phyloP scores from a whole-genome alignment of 2,113 vertebrate genomes.

The Panthera leo region DNA sequence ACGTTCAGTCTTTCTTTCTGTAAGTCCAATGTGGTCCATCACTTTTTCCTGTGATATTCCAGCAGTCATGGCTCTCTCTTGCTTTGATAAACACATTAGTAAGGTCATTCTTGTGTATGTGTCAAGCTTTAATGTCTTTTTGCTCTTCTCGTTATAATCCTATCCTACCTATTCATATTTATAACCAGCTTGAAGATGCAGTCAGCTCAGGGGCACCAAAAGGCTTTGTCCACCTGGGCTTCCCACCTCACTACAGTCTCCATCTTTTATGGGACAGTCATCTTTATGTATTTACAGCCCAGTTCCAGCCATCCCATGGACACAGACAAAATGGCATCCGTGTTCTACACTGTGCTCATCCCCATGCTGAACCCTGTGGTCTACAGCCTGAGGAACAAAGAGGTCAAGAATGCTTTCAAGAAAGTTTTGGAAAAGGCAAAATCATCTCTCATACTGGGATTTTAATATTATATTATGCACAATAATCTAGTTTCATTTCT shows the following conservation, averaged over 20 bases:
- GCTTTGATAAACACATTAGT: not conserved
- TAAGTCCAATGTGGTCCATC: not conserved
- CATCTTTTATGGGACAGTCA: too few relatives aligned
- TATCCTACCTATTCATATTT: too few relatives aligned
- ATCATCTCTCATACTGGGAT: not conserved
- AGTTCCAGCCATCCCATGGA: too few relatives aligned
- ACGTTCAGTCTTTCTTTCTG: not conserved
- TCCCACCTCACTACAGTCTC: too few relatives aligned
- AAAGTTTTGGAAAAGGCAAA: not conserved
- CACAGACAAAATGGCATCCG: too few relatives aligned
- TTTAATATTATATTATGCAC: not conserved
- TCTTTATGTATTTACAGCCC: too few relatives aligned
- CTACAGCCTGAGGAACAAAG: slow-evolving; percentile 64
- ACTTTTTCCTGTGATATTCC: slow-evolving; percentile 52
- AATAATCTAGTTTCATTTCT: not conserved
- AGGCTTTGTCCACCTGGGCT: too few relatives aligned
- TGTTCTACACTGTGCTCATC: not conserved
- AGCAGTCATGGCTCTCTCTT: slow-evolving; percentile 31
- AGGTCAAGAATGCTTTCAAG: not conserved
- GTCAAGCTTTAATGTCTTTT: not conserved
- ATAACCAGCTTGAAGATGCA: too few relatives aligned
- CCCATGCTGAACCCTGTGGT: slow-evolving; percentile 55
- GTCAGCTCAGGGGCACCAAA: too few relatives aligned
- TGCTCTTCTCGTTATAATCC: slow-evolving; percentile 37
- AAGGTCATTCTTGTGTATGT: not conserved